Conservation (phyloP, 2,888 invertebrate genomes). For the Aricia artaxerxes region DNA sequence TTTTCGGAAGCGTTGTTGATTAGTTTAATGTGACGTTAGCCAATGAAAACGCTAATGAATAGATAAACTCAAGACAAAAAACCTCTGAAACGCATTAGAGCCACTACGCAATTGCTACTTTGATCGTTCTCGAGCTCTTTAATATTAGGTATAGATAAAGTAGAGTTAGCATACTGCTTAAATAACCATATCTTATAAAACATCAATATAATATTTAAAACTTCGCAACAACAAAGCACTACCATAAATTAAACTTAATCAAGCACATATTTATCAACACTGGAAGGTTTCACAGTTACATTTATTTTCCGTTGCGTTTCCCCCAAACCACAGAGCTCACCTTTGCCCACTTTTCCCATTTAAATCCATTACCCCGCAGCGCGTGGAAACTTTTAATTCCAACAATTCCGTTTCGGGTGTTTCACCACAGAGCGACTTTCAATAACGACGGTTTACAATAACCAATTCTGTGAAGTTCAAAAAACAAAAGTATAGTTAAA, state of each 20-base stretch:
- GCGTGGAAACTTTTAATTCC: slow-evolving; percentile 14
- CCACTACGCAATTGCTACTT: too few relatives aligned
- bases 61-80: too few relatives aligned
- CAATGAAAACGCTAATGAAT: too few relatives aligned
- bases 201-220: background rate
- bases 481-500: background rate
- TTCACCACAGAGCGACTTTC: background rate
- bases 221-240: background rate
- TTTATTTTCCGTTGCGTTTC: background rate
- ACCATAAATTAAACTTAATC: background rate
- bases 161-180: too few relatives aligned
- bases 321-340: slow-evolving; percentile 4
- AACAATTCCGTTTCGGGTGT: slow-evolving; percentile 1
- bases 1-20: too few relatives aligned
- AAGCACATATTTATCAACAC: slow-evolving; percentile 13
- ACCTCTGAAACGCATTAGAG: too few relatives aligned
- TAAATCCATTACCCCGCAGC: slow-evolving; percentile 19
- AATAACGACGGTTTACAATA: background rate
- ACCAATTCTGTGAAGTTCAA: background rate
- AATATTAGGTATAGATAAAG: too few relatives aligned
- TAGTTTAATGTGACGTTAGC: too few relatives aligned
- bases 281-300: background rate
- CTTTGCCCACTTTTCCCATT: slow-evolving; percentile 13
- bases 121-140: too few relatives aligned
- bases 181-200: too few relatives aligned